These are phyloP conservation scores for Lipotes vexillifer DNA, from an alignment of 2,113 vertebrate genomes.

Conservation along the genomic window DNA sequence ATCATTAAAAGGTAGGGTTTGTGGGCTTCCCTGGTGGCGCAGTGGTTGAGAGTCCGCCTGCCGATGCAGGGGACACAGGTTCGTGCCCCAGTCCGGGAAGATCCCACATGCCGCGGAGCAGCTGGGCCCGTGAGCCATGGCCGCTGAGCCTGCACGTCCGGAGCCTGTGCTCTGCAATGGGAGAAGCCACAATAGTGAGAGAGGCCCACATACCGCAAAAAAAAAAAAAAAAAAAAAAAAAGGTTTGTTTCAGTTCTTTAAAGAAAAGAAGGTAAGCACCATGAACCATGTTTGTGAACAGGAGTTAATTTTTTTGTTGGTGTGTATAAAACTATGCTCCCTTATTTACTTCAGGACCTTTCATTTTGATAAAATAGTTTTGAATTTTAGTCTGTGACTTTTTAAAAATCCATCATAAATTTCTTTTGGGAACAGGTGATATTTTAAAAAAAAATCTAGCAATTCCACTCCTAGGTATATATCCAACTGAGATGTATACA, in stretches of 20 bases:
- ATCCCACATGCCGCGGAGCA: too few species aligned
- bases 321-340: neutral
- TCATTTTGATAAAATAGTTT: conserved; percentile 10
- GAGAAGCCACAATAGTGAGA: too few species aligned
- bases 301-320: neutral
- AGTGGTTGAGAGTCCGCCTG: too few species aligned
- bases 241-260: neutral
- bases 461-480: neutral
- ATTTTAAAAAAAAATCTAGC: neutral
- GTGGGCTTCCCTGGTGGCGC: neutral
- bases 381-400: neutral
- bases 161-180: too few species aligned
- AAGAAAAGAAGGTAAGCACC: neutral
- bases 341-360: neutral
- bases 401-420: neutral
- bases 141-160: too few species aligned
- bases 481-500: neutral
- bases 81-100: too few species aligned
- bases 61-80: too few species aligned
- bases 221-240: too few species aligned
- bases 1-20: neutral
- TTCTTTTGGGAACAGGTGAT: neutral
- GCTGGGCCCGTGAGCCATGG: too few species aligned
- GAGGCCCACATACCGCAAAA: too few species aligned
- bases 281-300: neutral